phyloP scores from a whole-genome alignment of 2,888 invertebrate genomes.

The Serrognathus titanus region DNA sequence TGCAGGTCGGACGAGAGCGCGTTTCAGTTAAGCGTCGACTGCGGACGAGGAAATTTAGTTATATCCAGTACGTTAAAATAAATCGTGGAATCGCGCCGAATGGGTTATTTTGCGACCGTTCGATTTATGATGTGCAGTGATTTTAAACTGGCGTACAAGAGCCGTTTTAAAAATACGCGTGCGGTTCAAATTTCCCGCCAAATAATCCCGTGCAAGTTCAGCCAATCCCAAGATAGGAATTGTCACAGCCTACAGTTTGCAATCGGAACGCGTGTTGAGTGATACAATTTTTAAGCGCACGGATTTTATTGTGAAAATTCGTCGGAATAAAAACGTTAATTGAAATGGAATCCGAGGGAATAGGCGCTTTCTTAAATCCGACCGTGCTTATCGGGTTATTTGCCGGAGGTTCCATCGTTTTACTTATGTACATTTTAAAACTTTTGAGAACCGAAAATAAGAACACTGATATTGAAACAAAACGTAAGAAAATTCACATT shows the following conservation, averaged over 20 bases:
- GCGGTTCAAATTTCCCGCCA: conserved; percentile 22
- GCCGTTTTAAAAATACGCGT: conserved; percentile 15
- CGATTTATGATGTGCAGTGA: conserved; percentile 16
- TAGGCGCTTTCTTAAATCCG: conserved; percentile 33
- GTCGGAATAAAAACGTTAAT: conserved; percentile 32
- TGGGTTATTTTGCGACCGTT: conserved; percentile 13
- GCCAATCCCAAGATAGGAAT: conserved; percentile 11
- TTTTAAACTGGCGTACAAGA: conserved; percentile 17
- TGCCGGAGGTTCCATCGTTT: conserved; percentile 36
- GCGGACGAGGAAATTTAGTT: background rate
- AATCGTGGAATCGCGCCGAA: conserved; percentile 7
- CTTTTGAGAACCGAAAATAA: conserved; percentile 33
- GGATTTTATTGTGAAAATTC: background rate
- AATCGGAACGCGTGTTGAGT: conserved; percentile 8
- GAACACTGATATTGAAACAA: conserved; percentile 26
- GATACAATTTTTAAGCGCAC: conserved; percentile 1
- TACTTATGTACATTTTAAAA: conserved; percentile 38
- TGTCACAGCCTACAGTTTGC: conserved; percentile 6
- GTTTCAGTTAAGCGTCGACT: background rate
- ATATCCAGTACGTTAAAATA: background rate
- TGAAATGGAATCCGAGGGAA: conserved; percentile 40
- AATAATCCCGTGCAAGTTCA: conserved; percentile 7
- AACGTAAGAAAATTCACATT: conserved; percentile 32
- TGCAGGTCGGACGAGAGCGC: background rate
- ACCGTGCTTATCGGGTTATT: conserved; percentile 35